Evolutionary conservation across 2,113 vertebrate species (phyloP), one percentile per base, ranked within the genome.

Genomic region (Heterotis niloticus): DNA sequence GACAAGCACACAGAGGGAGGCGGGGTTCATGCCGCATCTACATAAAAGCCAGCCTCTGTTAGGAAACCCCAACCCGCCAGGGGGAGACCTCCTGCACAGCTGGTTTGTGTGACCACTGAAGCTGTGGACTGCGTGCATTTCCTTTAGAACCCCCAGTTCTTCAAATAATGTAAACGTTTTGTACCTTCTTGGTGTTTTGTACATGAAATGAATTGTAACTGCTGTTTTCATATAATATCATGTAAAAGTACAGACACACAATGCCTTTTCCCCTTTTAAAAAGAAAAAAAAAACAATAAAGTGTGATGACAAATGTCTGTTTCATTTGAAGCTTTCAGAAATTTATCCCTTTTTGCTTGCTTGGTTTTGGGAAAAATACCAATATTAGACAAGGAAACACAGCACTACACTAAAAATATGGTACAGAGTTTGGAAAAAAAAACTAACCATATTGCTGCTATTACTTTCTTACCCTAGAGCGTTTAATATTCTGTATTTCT

Each of bases 401-500:
- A 28, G 51, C 12, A 71, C 16, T 20, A 66, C 10, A 23, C 7
- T 20, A 76, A 75, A 62, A 34, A 4, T 10, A 66, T 13, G 20
- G 17, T 13, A 65, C 12, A 64, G 10, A 7, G 60, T 34, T n/a
- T 24, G 34, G n/a, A 24, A 16, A 64, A 12, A 44, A 26, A 52
- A 67, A 24, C n/a, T 10, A 7, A 10, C 4, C 34, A 29, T 17
- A 34, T 2, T 18, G 9, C 10, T 0, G 0, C 26, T 80, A 24
- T 82, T 87, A 93, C 77, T 92, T 93, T 26, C 78, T 80, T 69
- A 87, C 80, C 87, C 89, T 95, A 23, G 91, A 93, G 60, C 90
- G 88, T 83, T 96, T 98, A 66, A 98, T 94, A 83, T 92, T 96
- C 90, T 94, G 93, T 87, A 99, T 94, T 76, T 98, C 95, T 86